Evolutionary conservation across 2,888 invertebrate genomes (phyloP).

Genomic region (Toxonevra muliebris): DNA sequence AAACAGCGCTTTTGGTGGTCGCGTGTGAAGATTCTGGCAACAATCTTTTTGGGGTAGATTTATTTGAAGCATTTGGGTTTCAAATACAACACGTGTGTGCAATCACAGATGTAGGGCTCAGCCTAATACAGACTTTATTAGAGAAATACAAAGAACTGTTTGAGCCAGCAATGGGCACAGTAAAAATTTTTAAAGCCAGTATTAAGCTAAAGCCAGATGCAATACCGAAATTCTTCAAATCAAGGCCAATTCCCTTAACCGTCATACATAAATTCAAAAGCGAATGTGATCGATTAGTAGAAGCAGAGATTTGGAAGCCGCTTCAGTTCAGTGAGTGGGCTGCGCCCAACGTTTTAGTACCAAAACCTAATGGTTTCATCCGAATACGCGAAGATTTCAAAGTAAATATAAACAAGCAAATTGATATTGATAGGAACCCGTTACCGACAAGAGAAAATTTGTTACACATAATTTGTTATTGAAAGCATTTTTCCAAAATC

Average conservation of each 20-base stretch:
- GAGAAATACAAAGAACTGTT: slow-evolving; percentile 16
- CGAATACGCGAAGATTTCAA: slow-evolving; percentile 45
- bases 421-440: slow-evolving; percentile 45
- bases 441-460: slow-evolving; percentile 31
- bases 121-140: too few relatives aligned
- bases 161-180: slow-evolving; percentile 26
- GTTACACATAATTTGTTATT: slow-evolving; percentile 27
- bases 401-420: slow-evolving; percentile 39
- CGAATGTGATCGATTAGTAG: too few relatives aligned
- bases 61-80: too few relatives aligned
- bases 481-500: slow-evolving; percentile 30
- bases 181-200: slow-evolving; percentile 33
- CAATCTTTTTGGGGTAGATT: too few relatives aligned
- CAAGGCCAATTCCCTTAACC: neutral
- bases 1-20: too few relatives aligned
- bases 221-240: slow-evolving; percentile 8
- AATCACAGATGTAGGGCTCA: too few relatives aligned
- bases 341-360: slow-evolving; percentile 53
- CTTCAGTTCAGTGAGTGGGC: slow-evolving; percentile 50
- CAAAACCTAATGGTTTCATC: slow-evolving; percentile 46
- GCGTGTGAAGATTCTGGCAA: too few relatives aligned
- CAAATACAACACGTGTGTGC: too few relatives aligned
- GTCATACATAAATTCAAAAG: neutral
- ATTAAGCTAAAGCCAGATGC: slow-evolving; percentile 37
- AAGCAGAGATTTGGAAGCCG: slow-evolving; percentile 23